These are phyloP conservation scores for Apogon talboti DNA, from an alignment of 2,797 vertebrate species.

Conservation along the genomic window DNA sequence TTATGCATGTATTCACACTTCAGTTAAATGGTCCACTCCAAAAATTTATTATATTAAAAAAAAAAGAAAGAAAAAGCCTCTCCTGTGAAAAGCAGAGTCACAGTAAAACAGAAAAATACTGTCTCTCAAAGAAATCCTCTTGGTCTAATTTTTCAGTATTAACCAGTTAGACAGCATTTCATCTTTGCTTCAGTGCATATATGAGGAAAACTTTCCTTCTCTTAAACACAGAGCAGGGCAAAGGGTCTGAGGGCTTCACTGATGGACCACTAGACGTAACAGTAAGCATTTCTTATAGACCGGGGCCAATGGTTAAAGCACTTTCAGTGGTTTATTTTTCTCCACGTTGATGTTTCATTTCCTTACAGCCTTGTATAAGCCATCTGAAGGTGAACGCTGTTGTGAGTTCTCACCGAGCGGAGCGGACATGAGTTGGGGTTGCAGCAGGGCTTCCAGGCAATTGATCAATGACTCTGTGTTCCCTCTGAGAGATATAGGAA, in stretches of 20 bases:
- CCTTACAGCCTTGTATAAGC: slow-evolving; percentile 19
- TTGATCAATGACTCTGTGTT: slow-evolving; percentile 74
- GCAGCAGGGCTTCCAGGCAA: slow-evolving; percentile 54
- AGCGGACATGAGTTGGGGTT: slow-evolving; percentile 2
- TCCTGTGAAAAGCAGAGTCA: slow-evolving; percentile 23
- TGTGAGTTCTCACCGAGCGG: slow-evolving; percentile 53
- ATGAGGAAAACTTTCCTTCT: slow-evolving; percentile 61
- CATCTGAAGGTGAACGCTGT: slow-evolving; percentile 67
- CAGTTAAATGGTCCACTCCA: slow-evolving; percentile 52
- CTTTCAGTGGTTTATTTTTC: slow-evolving; percentile 37
- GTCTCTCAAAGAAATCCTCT: slow-evolving; percentile 28
- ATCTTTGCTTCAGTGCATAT: slow-evolving; percentile 68
- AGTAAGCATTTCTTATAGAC: slow-evolving; percentile 30
- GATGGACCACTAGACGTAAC: slow-evolving; percentile 41
- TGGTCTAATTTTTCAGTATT: slow-evolving; percentile 55
- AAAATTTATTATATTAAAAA: slow-evolving; percentile 39
- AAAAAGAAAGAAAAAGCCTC: slow-evolving; percentile 14
- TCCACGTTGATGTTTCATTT: slow-evolving; percentile 53
- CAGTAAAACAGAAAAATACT: slow-evolving; percentile 47
- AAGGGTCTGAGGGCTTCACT: slow-evolving; percentile 34
- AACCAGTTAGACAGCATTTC: slow-evolving; percentile 58
- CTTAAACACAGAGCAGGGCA: slow-evolving; percentile 44
- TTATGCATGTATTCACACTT: slow-evolving; percentile 34
- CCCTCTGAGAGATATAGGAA: slow-evolving; percentile 70
- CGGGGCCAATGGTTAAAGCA: slow-evolving; percentile 34